phyloP scores from a whole-genome alignment of 2,888 invertebrate species.

The Myopa tessellatipennis region DNA sequence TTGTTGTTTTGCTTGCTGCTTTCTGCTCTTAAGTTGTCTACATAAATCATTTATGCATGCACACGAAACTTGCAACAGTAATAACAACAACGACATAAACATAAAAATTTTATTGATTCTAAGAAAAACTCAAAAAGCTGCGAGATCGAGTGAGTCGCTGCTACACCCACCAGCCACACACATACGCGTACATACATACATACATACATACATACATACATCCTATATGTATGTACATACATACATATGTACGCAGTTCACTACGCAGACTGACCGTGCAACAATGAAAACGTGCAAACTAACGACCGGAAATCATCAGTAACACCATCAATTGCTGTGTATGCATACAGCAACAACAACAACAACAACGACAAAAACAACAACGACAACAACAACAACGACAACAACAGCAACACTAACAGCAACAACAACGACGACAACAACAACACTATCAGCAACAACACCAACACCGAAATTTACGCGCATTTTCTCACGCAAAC shows the following conservation, averaged over 20 bases:
- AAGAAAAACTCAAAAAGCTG: conserved; percentile 12
- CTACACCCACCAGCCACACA: background rate
- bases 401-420: background rate
- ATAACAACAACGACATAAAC: background rate
- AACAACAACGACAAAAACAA: background rate
- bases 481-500: too few species aligned
- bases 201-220: background rate
- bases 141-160: background rate
- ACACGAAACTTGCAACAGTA: background rate
- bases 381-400: background rate
- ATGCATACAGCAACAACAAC: background rate
- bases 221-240: background rate
- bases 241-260: background rate
- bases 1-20: background rate
- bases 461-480: background rate
- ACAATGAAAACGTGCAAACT: background rate
- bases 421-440: background rate
- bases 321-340: conserved; percentile 53
- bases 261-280: background rate
- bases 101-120: conserved; percentile 16
- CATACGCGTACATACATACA: background rate
- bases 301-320: conserved; percentile 61
- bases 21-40: conserved; percentile 10
- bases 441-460: background rate
- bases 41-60: conserved; percentile 28